Evolutionary conservation across 1,140 invertebrate genomes (phyloP).

Genomic region (Archegozetes longisetosus): DNA sequence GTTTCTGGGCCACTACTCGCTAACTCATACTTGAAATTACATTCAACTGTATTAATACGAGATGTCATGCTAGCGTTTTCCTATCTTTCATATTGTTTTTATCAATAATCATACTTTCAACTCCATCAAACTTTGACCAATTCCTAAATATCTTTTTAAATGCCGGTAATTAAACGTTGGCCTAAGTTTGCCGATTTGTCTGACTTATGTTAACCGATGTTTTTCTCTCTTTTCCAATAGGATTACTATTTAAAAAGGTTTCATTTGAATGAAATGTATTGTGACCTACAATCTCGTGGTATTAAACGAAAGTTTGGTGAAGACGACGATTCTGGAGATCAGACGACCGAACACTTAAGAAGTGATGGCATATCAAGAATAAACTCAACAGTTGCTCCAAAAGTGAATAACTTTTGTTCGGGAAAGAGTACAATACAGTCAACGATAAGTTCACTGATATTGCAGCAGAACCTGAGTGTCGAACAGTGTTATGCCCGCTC

Average conservation of each 20-base stretch:
- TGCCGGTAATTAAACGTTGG: background rate
- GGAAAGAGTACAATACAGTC: background rate
- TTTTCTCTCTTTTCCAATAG: background rate
- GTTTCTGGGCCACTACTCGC: background rate
- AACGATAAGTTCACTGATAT: background rate
- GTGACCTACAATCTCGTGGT: background rate
- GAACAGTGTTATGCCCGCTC: background rate
- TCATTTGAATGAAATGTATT: background rate
- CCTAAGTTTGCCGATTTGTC: background rate
- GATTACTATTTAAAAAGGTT: background rate
- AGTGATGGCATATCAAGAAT: background rate
- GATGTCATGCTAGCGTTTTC: background rate
- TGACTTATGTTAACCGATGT: background rate
- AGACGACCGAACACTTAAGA: background rate
- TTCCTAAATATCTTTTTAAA: background rate
- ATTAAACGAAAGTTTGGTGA: background rate
- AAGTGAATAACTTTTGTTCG: background rate
- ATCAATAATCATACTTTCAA: background rate
- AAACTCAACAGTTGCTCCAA: background rate
- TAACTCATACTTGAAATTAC: background rate
- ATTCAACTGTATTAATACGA: background rate
- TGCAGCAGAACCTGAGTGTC: background rate
- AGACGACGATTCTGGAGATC: background rate
- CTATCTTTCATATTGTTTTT: background rate
- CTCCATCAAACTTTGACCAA: background rate